Conservation (phyloP, 2,888 invertebrate species). For the Zootermopsis nevadensis region DNA sequence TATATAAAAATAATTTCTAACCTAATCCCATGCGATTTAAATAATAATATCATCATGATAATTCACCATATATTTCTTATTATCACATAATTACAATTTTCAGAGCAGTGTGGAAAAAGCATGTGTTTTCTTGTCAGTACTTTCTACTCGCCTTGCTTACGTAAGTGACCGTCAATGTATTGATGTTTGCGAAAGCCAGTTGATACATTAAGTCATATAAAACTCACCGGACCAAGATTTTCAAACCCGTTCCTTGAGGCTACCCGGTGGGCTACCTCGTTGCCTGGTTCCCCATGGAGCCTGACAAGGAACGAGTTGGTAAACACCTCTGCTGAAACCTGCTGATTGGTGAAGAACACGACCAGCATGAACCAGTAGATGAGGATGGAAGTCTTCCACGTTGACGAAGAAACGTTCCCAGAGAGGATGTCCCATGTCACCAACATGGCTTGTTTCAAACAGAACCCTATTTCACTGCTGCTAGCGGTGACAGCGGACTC, state of each 20-base stretch:
- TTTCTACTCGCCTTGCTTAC: no score
- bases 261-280: conserved; percentile 81
- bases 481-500: conserved; percentile 29
- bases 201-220: background rate
- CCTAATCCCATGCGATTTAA: no score
- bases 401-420: background rate
- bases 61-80: no score
- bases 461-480: background rate
- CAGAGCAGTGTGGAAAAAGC: no score
- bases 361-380: conserved; percentile 3
- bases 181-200: background rate
- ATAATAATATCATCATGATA: no score
- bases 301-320: conserved; percentile 96
- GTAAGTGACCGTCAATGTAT: no score
- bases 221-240: conserved; percentile 92
- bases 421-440: conserved; percentile 27
- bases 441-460: conserved; percentile 43
- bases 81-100: no score
- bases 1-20: no score
- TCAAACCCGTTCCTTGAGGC: conserved; percentile 93
- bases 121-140: no score
- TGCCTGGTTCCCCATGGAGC: conserved; percentile 82
- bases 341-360: background rate
- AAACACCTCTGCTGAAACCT: conserved; percentile 75
- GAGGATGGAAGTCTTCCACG: background rate